Conservation (phyloP, 2,888 invertebrate species). For the Orthosia gracilis region DNA sequence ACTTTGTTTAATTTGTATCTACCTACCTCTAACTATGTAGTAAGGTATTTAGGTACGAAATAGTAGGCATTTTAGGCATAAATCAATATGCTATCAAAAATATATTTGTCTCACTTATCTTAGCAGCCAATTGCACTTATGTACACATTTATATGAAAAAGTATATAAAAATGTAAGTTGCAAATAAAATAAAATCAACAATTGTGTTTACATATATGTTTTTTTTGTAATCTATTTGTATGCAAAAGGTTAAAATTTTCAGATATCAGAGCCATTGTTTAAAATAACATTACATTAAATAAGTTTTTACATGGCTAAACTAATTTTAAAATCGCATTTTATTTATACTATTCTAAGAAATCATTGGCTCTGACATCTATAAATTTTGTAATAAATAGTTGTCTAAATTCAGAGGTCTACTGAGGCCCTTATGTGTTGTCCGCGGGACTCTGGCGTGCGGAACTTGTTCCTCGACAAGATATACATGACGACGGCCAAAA, state of each 20-base stretch:
- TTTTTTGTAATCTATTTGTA: constrained; percentile 39
- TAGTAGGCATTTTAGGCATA: constrained; percentile 5
- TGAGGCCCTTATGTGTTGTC: constrained; percentile 89
- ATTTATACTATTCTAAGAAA: constrained; percentile 40
- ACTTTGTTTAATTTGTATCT: constrained; percentile 13
- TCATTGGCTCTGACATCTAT: constrained; percentile 51
- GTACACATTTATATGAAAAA: constrained; percentile 46
- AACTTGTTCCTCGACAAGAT: constrained; percentile 92
- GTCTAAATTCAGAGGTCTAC: constrained; percentile 89
- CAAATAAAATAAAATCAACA: constrained; percentile 38
- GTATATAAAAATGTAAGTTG: constrained; percentile 57
- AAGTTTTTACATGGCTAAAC: constrained; percentile 48
- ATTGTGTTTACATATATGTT: constrained; percentile 8
- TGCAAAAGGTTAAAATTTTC: neutral
- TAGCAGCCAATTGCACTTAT: constrained; percentile 50
- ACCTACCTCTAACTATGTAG: constrained; percentile 4
- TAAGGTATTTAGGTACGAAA: constrained; percentile 10
- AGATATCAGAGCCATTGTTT: constrained; percentile 48
- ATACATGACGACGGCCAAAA: constrained; percentile 93
- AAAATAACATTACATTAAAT: constrained; percentile 44
- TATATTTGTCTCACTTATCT: constrained; percentile 19
- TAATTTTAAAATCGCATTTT: constrained; percentile 50
- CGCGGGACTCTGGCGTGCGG: constrained; percentile 84
- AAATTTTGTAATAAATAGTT: constrained; percentile 31
- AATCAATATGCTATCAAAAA: constrained; percentile 29